These are phyloP conservation scores for Eristalis tenax DNA, from an alignment of 2,888 invertebrate genomes.

Conservation along the genomic window DNA sequence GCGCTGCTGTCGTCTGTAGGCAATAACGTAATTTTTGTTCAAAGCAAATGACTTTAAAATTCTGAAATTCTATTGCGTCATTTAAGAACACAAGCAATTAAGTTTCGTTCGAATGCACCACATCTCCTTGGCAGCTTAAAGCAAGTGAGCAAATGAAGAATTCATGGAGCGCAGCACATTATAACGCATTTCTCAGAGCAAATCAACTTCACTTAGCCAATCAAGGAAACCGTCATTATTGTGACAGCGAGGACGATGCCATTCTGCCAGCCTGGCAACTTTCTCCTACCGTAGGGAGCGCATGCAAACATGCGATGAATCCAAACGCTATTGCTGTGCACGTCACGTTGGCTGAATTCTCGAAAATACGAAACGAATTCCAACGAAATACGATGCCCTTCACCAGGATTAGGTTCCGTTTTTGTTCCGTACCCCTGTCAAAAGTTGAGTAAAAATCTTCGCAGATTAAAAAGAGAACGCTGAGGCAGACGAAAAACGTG, in stretches of 20 bases:
- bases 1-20: no score
- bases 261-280: not conserved
- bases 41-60: no score
- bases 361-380: constrained; percentile 4
- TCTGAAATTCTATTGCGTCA: not conserved
- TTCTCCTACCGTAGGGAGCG: not conserved
- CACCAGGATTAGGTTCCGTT: not conserved
- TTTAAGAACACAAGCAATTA: not conserved
- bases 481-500: constrained; percentile 35
- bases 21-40: not conserved
- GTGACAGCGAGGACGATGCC: not conserved
- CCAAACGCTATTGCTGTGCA: not conserved
- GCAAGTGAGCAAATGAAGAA: not conserved
- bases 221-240: not conserved
- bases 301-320: not conserved
- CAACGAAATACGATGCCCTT: constrained; percentile 1
- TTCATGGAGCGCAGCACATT: not conserved
- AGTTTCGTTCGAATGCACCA: not conserved
- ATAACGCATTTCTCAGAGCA: not conserved
- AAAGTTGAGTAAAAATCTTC: constrained; percentile 24
- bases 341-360: not conserved
- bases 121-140: not conserved
- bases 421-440: not conserved
- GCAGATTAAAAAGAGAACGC: not conserved
- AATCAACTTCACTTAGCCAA: not conserved